Base-by-base conservation (phyloP, 2,888 invertebrate species). In the Gisinianus flammeolus region DNA sequence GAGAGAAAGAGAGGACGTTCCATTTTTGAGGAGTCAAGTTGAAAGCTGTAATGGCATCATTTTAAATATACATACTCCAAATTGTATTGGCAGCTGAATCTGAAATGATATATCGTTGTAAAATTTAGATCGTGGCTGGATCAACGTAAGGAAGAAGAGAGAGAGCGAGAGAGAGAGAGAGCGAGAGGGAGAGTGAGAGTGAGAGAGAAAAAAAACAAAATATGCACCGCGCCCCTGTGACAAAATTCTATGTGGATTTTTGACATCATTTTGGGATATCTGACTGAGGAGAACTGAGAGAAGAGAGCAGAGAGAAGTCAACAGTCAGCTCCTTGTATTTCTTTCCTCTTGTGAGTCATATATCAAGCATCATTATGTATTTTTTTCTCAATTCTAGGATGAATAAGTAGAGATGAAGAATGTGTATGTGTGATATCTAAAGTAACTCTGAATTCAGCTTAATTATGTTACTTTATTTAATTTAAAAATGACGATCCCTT, bases 1-100 rank as follows among this genome's bases (percentile, higher is more conserved):
- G n/a, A 56, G 26, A 30, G 66, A 24, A 22, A 75, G 22, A 30
- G 31, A 75, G 66, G 31, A 30, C 16, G 30, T 19, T 68, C 26
- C 52, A 28, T 54, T 72, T 62, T 58, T 72, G 72, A 72, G 58
- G 72, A 72, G 72, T 72, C 72, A 72, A 72, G 72, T 72, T 54
- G 58, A 52, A 72, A 72, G 58, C 58, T 72, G 54, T 31, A 72
- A 72, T 72, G 62, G 58, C 58, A 72, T 72, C 62, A 33, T 56
- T 30, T 76, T 69, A 58, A 68, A 67, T 64, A 67, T 75, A 28
- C 75, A 78, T 78, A 33, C 70, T 70, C 24, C 64, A 75, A 79
- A 76, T 79, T 75, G 79, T 79, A 79, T 79, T 79, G 79, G 76
- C 76, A 79, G 76, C 76, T 79, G 79, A 44, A 79, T 79, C 68